Evolutionary conservation across 2,113 vertebrate genomes (phyloP), one percentile per base, ranked within the genome.

Genomic region (Phasianus colchicus): DNA sequence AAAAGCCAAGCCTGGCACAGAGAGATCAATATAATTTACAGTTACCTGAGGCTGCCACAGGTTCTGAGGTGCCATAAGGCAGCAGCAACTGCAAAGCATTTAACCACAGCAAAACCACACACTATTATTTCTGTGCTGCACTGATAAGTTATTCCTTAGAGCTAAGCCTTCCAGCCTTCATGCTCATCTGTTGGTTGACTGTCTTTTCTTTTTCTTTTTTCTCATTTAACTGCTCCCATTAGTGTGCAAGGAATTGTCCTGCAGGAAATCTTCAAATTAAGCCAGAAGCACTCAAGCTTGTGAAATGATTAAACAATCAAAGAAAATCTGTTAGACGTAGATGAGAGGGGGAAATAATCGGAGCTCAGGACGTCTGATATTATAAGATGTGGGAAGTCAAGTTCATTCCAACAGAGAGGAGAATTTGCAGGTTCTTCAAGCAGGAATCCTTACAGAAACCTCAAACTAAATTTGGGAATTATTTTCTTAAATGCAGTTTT

Each of bases 181-280:
- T 0, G 0, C 15, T 74, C 43, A 45, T 86, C 79, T 93, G 69
- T 78, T 17, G 52, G 27, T 30, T 54, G 27, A 14, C 13, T 54
- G 25, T 25, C 29, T 54, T 15, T 27, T 27, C 5, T 9, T 54
- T 29, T 30, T 54, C 29, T 82, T 95, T 61, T 67, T 85, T 10
- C 63, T 72, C 43, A 27, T 91, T 95, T 95, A 82, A 71, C 85
- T 70, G 38, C 18, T 86, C 50, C 89, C 78, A 88, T 86, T 91
- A 93, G 72, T 96, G 89, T 40, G 40, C 58, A 90, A 63, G 32
- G 40, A 92, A 76, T 2, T 9, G 24, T 86, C 76, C 84, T 92
- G 70, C n/a, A 92, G 66, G 54, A 83, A 82, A 73, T 82, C 63
- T 87, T 45, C 40, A 60, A 66, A 71, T 79, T 52, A 85, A 25